phyloP scores from a whole-genome alignment of 2,797 vertebrate species.

The Myripristis murdjan region DNA sequence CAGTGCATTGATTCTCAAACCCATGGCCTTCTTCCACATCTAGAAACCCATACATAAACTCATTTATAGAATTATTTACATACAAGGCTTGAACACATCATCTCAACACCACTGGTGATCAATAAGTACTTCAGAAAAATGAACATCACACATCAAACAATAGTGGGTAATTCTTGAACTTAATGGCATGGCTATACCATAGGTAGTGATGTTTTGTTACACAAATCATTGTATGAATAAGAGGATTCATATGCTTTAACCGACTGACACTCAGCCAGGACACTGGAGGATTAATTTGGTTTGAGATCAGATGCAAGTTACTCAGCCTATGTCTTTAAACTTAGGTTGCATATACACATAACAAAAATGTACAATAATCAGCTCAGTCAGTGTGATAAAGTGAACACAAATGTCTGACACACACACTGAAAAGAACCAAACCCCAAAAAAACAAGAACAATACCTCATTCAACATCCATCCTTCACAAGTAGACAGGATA shows the following conservation, averaged over 20 bases:
- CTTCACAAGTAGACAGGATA: conserved; percentile 20
- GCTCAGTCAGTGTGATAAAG: conserved; percentile 20
- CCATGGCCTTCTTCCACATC: conserved; percentile 65
- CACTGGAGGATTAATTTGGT: conserved; percentile 6
- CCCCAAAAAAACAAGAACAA: not conserved
- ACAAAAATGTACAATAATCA: conserved; percentile 30
- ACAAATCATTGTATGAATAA: conserved; percentile 43
- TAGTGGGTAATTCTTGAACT: conserved; percentile 43
- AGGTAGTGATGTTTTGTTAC: conserved; percentile 47
- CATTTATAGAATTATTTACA: conserved; percentile 84
- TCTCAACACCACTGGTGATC: conserved; percentile 58
- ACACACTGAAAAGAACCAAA: conserved; percentile 10
- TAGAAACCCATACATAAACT: conserved; percentile 77
- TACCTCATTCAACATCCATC: not conserved
- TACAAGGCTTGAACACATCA: conserved; percentile 70
- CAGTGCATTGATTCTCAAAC: conserved; percentile 76
- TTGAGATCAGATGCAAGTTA: conserved; percentile 27
- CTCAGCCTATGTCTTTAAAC: conserved; percentile 33
- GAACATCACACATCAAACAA: conserved; percentile 50
- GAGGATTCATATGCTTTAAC: conserved; percentile 51
- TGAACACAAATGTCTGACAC: conserved; percentile 22
- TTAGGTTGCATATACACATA: conserved; percentile 48
- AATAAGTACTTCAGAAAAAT: conserved; percentile 46
- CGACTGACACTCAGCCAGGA: conserved; percentile 19
- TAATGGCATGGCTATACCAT: conserved; percentile 25